Conservation (phyloP, 2,888 invertebrate species). For the Netelia inedita region DNA sequence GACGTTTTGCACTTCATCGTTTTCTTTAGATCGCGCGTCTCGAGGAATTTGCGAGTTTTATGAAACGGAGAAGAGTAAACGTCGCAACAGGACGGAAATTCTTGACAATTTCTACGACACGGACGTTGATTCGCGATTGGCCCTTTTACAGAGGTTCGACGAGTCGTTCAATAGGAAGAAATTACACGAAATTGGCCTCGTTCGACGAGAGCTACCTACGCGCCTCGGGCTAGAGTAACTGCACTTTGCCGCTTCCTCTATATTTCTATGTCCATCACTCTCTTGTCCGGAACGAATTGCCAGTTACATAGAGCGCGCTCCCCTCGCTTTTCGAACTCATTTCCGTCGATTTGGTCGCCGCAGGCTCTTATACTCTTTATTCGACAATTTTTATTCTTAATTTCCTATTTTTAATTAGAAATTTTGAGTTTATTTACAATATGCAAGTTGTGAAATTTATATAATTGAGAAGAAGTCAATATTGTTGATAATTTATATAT, state of each 20-base stretch:
- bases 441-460: background rate
- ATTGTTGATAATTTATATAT: too few species aligned
- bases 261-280: slow-evolving; percentile 11
- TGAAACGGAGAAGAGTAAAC: background rate
- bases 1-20: background rate
- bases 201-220: slow-evolving; percentile 24
- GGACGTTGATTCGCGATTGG: background rate
- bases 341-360: background rate
- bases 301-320: background rate
- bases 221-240: slow-evolving; percentile 33
- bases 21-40: too few species aligned
- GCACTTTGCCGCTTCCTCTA: slow-evolving; percentile 19
- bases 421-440: too few species aligned
- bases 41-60: background rate
- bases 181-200: slow-evolving; percentile 47
- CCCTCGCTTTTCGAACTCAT: slow-evolving; percentile 16
- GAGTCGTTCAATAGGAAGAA: slow-evolving; percentile 45
- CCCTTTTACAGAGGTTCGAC: slow-evolving; percentile 3
- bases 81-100: background rate
- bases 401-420: too few species aligned
- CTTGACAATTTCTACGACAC: slow-evolving; percentile 4
- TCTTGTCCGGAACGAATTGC: slow-evolving; percentile 28
- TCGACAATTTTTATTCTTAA: too few species aligned
- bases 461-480: background rate
- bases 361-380: background rate